Evolutionary conservation across 2,888 invertebrate genomes (phyloP).

Genomic region (Gasteruption jaculator): DNA sequence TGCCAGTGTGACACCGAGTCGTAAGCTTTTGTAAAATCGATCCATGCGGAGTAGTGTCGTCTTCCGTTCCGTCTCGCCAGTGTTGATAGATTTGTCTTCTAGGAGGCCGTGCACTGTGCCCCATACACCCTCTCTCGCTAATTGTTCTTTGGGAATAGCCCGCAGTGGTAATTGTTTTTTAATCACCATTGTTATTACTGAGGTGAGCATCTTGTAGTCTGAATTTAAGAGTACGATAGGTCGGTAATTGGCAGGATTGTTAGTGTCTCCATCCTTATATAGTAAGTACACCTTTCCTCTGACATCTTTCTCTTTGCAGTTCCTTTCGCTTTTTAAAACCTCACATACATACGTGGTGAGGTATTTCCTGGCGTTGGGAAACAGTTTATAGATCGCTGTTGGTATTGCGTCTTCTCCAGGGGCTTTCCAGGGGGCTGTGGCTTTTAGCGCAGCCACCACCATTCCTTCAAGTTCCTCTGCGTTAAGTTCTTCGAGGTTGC

Average conservation of each 20-base stretch:
- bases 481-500: not conserved
- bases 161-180: constrained; percentile 18
- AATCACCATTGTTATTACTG: constrained; percentile 1
- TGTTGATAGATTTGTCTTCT: constrained; percentile 27
- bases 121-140: constrained; percentile 25
- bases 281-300: constrained; percentile 25
- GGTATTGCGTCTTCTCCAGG: constrained; percentile 21
- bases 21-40: constrained; percentile 17
- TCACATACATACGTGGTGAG: constrained; percentile 2
- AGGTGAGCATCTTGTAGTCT: constrained; percentile 26
- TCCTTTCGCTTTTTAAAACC: not conserved
- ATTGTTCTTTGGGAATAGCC: constrained; percentile 15
- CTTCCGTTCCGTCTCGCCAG: constrained; percentile 12
- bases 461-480: not conserved
- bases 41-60: constrained; percentile 24
- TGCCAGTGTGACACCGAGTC: constrained; percentile 16
- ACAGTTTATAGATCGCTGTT: constrained; percentile 15
- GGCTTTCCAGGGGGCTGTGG: constrained; percentile 20
- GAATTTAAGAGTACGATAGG: constrained; percentile 28
- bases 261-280: constrained; percentile 24
- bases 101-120: constrained; percentile 28
- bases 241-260: constrained; percentile 24
- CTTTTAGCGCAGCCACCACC: constrained; percentile 7
- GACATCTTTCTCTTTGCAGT: constrained; percentile 19
- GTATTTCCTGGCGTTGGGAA: constrained; percentile 12